Evolutionary conservation across 1,140 invertebrate species (phyloP).

Genomic region (Mamestra configurata): DNA sequence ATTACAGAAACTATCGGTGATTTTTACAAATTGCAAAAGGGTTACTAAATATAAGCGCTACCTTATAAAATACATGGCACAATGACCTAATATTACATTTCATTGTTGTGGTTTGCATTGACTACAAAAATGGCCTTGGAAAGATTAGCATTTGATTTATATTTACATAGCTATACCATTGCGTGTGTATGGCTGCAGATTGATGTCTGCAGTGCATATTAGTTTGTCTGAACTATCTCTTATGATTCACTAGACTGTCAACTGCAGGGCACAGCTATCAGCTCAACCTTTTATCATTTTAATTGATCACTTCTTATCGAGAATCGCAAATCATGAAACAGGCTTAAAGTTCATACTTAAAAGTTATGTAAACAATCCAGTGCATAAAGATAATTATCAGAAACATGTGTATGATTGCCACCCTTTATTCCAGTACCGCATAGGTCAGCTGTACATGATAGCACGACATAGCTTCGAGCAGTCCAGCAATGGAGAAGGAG

Average conservation of each 20-base stretch:
- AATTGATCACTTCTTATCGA: slow-evolving; percentile 17
- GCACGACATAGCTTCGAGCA: slow-evolving; percentile 97
- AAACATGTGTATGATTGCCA: slow-evolving; percentile 2
- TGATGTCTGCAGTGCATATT: background rate
- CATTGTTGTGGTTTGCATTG: background rate
- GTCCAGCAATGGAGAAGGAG: slow-evolving; percentile 96
- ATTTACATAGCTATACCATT: background rate
- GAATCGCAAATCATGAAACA: background rate
- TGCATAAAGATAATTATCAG: background rate
- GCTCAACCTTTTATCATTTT: slow-evolving; percentile 28
- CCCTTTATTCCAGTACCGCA: slow-evolving; percentile 92
- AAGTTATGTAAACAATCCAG: slow-evolving; percentile 12
- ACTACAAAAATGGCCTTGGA: slow-evolving; percentile 30
- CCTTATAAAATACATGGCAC: background rate
- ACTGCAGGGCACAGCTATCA: background rate
- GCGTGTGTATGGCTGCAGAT: slow-evolving; percentile 1
- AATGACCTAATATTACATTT: background rate
- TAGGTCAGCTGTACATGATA: slow-evolving; percentile 98
- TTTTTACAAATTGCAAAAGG: background rate
- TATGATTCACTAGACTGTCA: background rate
- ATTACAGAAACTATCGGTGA: background rate
- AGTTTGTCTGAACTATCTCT: background rate
- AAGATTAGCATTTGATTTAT: slow-evolving; percentile 14
- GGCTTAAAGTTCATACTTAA: slow-evolving; percentile 7
- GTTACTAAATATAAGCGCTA: background rate